phyloP scores from a whole-genome alignment of 2,888 invertebrate genomes.

The Lepidocyrtoides sp. region DNA sequence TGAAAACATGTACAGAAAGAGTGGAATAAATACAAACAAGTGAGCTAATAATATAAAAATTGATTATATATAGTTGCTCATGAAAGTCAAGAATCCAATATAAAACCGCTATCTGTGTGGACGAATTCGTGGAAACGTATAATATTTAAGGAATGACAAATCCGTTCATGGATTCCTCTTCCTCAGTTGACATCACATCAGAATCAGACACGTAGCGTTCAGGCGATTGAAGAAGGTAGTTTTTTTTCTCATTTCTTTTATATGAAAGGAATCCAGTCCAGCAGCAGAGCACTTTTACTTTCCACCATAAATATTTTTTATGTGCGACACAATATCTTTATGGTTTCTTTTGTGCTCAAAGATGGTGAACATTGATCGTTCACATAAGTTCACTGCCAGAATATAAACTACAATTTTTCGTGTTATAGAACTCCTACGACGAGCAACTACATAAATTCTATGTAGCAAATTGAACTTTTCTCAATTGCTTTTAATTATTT shows the following conservation, averaged over 20 bases:
- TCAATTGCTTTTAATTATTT: slow-evolving; percentile 68
- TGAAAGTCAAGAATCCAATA: neutral
- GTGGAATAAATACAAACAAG: neutral
- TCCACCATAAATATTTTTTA: slow-evolving; percentile 26
- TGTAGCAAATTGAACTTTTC: slow-evolving; percentile 21
- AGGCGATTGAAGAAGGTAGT: neutral
- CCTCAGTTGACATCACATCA: neutral
- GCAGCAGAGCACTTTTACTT: slow-evolving; percentile 47
- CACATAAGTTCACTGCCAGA: slow-evolving; percentile 10
- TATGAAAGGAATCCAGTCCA: neutral
- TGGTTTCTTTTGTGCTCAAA: slow-evolving; percentile 32
- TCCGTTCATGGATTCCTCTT: neutral
- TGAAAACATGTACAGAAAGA: neutral
- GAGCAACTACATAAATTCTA: slow-evolving; percentile 11
- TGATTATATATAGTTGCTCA: slow-evolving; percentile 11
- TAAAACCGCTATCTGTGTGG: neutral
- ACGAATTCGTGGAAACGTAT: neutral
- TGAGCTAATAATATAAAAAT: neutral
- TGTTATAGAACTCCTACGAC: slow-evolving; percentile 28
- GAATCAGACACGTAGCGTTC: neutral
- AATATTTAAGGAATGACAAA: neutral
- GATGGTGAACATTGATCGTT: slow-evolving; percentile 27
- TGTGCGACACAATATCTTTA: slow-evolving; percentile 37
- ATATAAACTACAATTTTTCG: neutral
- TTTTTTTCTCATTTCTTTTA: slow-evolving; percentile 1